Conservation (phyloP, 2,797 vertebrate genomes). For the Sebastes nivosus region DNA sequence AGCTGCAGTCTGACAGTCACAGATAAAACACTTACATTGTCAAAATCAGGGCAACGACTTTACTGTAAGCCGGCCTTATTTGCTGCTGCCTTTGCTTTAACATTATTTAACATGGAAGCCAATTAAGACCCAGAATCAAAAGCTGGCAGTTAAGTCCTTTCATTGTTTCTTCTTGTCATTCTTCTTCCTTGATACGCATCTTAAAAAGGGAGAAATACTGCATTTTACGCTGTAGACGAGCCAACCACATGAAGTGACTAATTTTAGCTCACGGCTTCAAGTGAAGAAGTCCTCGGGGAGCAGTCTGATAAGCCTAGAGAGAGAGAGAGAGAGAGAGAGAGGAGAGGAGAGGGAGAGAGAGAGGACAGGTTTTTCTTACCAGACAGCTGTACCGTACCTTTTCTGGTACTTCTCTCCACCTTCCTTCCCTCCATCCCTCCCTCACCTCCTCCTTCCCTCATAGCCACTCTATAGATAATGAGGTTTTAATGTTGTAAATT, state of each 20-base stretch:
- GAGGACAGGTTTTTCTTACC: conserved; percentile 41
- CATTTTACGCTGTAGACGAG: conserved; percentile 19
- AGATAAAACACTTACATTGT: conserved; percentile 57
- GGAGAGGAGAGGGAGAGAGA: background rate
- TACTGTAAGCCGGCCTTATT: conserved; percentile 14
- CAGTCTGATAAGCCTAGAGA: conserved; percentile 50
- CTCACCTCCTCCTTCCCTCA: conserved; percentile 8
- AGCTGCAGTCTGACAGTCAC: conserved; percentile 55
- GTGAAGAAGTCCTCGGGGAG: conserved; percentile 50
- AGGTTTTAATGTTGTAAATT: conserved; percentile 79
- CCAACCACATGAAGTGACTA: conserved; percentile 29
- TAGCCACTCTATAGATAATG: conserved; percentile 67
- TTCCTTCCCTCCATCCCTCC: conserved; percentile 5
- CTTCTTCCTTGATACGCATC: conserved; percentile 18
- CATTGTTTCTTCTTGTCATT: conserved; percentile 1
- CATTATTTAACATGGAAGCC: conserved; percentile 40
- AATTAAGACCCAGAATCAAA: conserved; percentile 34
- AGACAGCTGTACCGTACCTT: conserved; percentile 48
- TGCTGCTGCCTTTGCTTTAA: conserved; percentile 28
- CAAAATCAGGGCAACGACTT: conserved; percentile 46
- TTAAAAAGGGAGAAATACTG: background rate
- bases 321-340: conserved; percentile 23
- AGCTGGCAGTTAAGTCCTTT: background rate
- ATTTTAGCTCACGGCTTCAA: conserved; percentile 62
- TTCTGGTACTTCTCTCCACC: conserved; percentile 37